Evolutionary conservation across 2,113 vertebrate species (phyloP), one percentile per base, ranked within the genome.

Genomic region (Micromys minutus): DNA sequence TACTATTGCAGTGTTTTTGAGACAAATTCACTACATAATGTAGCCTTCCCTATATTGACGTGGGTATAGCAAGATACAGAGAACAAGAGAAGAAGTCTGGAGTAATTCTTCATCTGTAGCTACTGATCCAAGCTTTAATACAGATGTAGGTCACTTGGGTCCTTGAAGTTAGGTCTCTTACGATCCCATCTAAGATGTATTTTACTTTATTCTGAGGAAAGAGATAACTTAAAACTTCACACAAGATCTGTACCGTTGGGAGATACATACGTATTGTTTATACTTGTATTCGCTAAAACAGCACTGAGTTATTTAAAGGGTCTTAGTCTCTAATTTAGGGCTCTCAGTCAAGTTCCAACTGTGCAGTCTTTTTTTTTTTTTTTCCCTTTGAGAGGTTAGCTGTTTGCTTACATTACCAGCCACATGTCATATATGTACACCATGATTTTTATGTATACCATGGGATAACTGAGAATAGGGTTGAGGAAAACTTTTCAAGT

Each of bases 331-430:
- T 71, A 65, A 36, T 39, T 94, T 74, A 67, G 52, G 22, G 63
- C 45, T 91, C 16, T 84, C 1, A 24, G 3, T 80, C 85, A 39
- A 55, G 52, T 87, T 90, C 42, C 85, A n/a, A 57, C 83, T 90
- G 59, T 69, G 7, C 93, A n/a, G 47, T 75, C 22, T 16, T 93
- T 83, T 10, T 50, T 91, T n/a, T n/a, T n/a, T n/a, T n/a, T n/a
- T n/a, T n/a, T n/a, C n/a, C n/a, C n/a, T n/a, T 85, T 91, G 52
- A 91, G 90, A 90, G 31, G n/a, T 83, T 92, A 39, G 52, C 39
- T 57, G 16, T 89, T 42, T 89, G 21, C 7, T 93, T 72, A 72
- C 19, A 77, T 86, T 16, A 47, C 29, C n/a, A 93, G 24, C 31
- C 42, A 67, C 50, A n/a, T 75, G 42, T 13, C 57, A 45, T 50